Percentiles rank a stretch among this genome's conserved stretches.
These are phyloP conservation scores for Octonoba sinensis DNA, from an alignment of 2,888 invertebrate species.

Conservation along the genomic window DNA sequence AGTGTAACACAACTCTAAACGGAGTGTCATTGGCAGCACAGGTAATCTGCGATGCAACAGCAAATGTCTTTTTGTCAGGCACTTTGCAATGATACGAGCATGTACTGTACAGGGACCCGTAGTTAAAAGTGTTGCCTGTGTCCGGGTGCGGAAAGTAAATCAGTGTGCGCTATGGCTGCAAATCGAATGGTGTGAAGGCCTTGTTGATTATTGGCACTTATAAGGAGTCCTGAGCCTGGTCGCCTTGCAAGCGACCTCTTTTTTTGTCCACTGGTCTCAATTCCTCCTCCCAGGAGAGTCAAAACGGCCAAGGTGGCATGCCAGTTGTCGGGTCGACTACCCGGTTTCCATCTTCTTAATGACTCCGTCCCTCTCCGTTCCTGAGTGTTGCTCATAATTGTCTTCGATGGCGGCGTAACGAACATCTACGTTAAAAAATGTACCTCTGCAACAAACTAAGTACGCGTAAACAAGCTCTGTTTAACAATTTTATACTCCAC, in stretches of 20 bases:
- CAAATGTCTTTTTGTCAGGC: conserved; percentile 3
- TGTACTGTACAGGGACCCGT: conserved; percentile 3
- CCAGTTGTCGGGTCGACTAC: too few species aligned
- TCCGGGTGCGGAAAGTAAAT: too few species aligned
- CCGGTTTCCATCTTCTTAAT: too few species aligned
- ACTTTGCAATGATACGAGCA: background rate
- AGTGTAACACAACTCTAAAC: background rate
- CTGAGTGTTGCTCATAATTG: too few species aligned
- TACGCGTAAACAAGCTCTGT: background rate
- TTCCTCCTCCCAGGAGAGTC: background rate
- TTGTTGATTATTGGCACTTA: background rate
- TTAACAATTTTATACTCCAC: conserved; percentile 1
- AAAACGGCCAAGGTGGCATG: background rate
- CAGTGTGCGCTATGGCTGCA: background rate
- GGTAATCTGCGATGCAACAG: conserved; percentile 1
- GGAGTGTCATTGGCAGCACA: conserved; percentile 8
- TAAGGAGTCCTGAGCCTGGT: conserved; percentile 3
- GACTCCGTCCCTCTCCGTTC: too few species aligned
- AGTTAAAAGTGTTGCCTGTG: conserved; percentile 7
- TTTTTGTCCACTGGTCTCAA: conserved; percentile 6
- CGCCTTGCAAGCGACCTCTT: background rate
- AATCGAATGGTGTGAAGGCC: conserved; percentile 3
- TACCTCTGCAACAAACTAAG: background rate
- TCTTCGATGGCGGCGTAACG: background rate
- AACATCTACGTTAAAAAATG: background rate